Conservation (phyloP, 2,797 vertebrate species). For the Manis pentadactyla region DNA sequence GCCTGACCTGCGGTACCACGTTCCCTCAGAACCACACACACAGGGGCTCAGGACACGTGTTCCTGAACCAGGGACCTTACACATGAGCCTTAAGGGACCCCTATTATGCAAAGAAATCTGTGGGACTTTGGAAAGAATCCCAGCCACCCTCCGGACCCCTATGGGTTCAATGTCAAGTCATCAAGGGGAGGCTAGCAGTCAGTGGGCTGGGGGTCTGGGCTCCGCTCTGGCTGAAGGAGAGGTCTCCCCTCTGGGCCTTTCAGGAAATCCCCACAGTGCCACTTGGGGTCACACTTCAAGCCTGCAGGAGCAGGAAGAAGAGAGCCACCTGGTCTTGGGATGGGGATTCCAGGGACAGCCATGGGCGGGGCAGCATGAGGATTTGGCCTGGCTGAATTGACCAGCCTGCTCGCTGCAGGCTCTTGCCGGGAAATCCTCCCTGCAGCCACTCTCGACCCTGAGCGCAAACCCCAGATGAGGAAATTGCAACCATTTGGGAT, state of each 20-base stretch:
- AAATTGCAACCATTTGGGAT: background rate
- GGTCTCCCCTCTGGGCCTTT: background rate
- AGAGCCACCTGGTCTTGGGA: rapidly evolving
- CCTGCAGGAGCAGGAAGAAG: too few relatives aligned
- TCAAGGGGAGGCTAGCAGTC: rapidly evolving
- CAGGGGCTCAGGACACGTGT: rapidly evolving
- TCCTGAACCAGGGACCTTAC: background rate
- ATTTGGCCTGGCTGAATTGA: rapidly evolving
- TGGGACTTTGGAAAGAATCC: too few relatives aligned
- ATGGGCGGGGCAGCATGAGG: rapidly evolving
- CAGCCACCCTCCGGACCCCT: rapidly evolving
- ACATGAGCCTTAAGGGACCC: background rate
- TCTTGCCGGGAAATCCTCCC: rapidly evolving
- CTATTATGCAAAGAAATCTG: background rate
- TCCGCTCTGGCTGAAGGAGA: rapidly evolving
- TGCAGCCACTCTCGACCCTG: background rate
- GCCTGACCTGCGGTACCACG: background rate
- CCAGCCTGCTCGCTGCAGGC: rapidly evolving
- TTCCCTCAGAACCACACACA: rapidly evolving
- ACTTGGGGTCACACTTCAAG: background rate
- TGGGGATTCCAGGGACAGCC: rapidly evolving
- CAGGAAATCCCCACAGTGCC: background rate
- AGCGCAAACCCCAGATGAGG: background rate
- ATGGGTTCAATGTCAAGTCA: rapidly evolving
- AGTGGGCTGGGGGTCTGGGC: background rate